phyloP scores from a whole-genome alignment of 2,888 invertebrate species.

The Calameuta pallipes region DNA sequence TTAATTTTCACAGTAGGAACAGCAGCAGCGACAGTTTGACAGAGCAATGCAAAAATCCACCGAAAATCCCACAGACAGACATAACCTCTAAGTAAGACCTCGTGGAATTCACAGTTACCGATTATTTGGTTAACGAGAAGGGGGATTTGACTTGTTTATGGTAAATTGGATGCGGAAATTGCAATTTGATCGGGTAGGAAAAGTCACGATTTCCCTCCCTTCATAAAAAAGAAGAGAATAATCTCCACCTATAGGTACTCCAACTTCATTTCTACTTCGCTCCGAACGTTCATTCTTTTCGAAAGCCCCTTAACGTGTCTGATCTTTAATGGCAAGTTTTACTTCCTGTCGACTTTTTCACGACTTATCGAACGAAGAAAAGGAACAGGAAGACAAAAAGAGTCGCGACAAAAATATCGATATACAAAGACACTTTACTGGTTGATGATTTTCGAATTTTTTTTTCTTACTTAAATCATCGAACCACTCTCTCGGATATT shows the following conservation, averaged over 20 bases:
- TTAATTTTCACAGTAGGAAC: not conserved
- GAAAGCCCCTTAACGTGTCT: not conserved
- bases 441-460: not conserved
- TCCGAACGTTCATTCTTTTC: not conserved
- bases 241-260: not conserved
- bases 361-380: not conserved
- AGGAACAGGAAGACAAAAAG: not conserved
- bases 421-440: not conserved
- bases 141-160: slow-evolving; percentile 60
- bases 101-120: not conserved
- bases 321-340: not conserved
- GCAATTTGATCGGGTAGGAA: slow-evolving; percentile 40
- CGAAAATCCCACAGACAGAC: not conserved
- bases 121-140: slow-evolving; percentile 41
- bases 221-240: not conserved
- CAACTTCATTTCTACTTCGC: not conserved
- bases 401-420: not conserved
- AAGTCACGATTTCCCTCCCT: not conserved
- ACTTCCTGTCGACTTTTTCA: not conserved
- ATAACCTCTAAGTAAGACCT: not conserved
- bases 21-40: not conserved
- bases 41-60: not conserved
- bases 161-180: slow-evolving; percentile 66
- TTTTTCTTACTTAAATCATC: not conserved
- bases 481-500: not conserved